Percentiles rank a stretch among this genome's conserved stretches.
phyloP scores from a whole-genome alignment of 2,797 vertebrate genomes.

The Enteromius trimaculatus region DNA sequence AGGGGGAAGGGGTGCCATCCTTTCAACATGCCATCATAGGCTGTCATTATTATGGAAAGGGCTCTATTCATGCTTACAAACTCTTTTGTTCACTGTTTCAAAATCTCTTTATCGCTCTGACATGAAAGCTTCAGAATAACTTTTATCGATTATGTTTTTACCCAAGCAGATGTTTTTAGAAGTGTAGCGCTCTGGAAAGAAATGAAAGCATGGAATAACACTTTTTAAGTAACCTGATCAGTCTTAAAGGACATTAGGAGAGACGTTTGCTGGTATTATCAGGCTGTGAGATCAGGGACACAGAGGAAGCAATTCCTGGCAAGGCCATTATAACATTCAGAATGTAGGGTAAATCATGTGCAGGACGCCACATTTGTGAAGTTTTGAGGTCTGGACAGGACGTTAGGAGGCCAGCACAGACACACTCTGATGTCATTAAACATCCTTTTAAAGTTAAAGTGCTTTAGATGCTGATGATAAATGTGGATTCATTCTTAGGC shows the following conservation, averaged over 20 bases:
- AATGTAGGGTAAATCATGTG: background rate
- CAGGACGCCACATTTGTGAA: background rate
- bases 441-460: background rate
- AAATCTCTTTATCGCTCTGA: background rate
- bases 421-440: background rate
- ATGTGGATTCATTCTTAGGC: background rate
- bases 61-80: constrained; percentile 26
- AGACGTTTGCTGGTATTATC: constrained; percentile 10
- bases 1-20: background rate
- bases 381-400: constrained; percentile 6
- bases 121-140: constrained; percentile 13
- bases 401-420: background rate
- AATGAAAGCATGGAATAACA: background rate
- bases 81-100: constrained; percentile 36
- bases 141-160: background rate
- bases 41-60: constrained; percentile 40
- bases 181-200: constrained; percentile 1
- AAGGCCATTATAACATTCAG: background rate
- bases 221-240: background rate
- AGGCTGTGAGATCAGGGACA: constrained; percentile 13
- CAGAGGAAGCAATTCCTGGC: background rate
- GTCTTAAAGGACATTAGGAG: constrained; percentile 1
- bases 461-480: background rate
- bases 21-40: constrained; percentile 25
- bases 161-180: constrained; percentile 6